A percentile compares a stretch with the other conserved stretches of the same genome.
Conservation (phyloP, 2,113 vertebrate species). For the Fulica atra region DNA sequence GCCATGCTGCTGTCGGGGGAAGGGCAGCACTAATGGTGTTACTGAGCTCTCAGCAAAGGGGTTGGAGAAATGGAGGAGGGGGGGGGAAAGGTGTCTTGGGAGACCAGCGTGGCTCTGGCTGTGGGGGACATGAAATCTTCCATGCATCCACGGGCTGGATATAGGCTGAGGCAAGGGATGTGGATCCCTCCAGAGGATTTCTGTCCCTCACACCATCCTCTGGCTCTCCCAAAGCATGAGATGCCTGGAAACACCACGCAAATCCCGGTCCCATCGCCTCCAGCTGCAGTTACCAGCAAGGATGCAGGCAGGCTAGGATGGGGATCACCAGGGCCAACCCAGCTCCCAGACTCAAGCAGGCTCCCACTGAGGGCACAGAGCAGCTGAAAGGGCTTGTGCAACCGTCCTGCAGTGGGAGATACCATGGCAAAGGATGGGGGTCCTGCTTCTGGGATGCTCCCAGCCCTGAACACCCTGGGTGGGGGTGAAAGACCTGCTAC, state of each 20-base stretch:
- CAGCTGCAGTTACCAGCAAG: rapidly evolving
- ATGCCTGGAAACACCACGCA: rapidly evolving
- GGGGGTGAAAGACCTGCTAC: background rate
- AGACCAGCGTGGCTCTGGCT: background rate
- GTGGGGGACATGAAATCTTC: rapidly evolving
- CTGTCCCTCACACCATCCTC: background rate
- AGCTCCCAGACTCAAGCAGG: background rate
- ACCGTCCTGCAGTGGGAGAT: background rate
- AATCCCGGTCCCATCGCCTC: background rate
- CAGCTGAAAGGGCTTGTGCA: background rate
- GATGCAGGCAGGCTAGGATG: background rate
- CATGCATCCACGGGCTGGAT: rapidly evolving
- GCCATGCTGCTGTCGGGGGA: background rate
- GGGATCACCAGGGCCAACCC: background rate
- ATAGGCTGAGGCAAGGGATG: background rate
- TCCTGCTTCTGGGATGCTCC: background rate
- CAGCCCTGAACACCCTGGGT: background rate
- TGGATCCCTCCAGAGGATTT: background rate
- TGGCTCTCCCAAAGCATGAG: background rate
- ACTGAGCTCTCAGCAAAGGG: background rate
- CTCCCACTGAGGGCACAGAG: background rate
- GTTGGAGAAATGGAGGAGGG: rapidly evolving
- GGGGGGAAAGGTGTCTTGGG: rapidly evolving
- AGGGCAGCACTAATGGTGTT: background rate
- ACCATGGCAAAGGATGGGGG: rapidly evolving